A percentile compares a stretch with the other conserved stretches of the same genome.
Conservation (phyloP, 1,140 invertebrate genomes). For the Drosophila asahinai region DNA sequence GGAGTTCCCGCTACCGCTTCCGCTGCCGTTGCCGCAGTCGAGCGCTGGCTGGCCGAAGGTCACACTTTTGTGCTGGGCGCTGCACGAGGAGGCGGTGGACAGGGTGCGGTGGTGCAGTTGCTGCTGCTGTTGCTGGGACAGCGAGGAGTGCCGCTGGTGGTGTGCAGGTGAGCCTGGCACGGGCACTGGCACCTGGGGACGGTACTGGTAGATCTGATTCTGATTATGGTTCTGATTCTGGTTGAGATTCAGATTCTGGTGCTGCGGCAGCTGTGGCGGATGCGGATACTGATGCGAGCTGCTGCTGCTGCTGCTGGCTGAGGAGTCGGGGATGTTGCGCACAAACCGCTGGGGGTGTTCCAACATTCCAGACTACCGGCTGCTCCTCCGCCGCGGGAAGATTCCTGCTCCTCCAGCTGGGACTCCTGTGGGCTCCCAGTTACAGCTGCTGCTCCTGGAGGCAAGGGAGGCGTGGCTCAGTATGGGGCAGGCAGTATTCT, state of each 20-base stretch:
- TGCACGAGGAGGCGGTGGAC: conserved; percentile 82
- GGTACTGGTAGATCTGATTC: conserved; percentile 56
- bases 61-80: conserved; percentile 84
- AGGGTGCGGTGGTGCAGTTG: conserved; percentile 80
- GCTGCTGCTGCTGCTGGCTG: conserved; percentile 65
- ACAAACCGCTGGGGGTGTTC: conserved; percentile 85
- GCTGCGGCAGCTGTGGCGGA: conserved; percentile 74
- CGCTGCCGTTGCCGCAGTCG: conserved; percentile 79
- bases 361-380: conserved; percentile 82
- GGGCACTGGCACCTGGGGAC: conserved; percentile 46
- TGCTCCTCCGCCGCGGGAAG: conserved; percentile 64
- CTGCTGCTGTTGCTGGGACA: conserved; percentile 64
- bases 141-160: conserved; percentile 74
- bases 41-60: conserved; percentile 81
- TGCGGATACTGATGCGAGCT: conserved; percentile 52
- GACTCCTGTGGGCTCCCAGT: conserved; percentile 18
- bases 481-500: conserved; percentile 19
- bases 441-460: conserved; percentile 37
- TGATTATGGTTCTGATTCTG: conserved; percentile 42
- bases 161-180: conserved; percentile 74
- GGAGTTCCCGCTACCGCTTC: conserved; percentile 77
- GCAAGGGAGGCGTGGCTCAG: conserved; percentile 33
- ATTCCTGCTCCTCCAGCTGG: conserved; percentile 45
- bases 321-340: conserved; percentile 85
- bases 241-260: conserved; percentile 65